Conservation (phyloP, 2,113 vertebrate species). For the Alectura lathami region DNA sequence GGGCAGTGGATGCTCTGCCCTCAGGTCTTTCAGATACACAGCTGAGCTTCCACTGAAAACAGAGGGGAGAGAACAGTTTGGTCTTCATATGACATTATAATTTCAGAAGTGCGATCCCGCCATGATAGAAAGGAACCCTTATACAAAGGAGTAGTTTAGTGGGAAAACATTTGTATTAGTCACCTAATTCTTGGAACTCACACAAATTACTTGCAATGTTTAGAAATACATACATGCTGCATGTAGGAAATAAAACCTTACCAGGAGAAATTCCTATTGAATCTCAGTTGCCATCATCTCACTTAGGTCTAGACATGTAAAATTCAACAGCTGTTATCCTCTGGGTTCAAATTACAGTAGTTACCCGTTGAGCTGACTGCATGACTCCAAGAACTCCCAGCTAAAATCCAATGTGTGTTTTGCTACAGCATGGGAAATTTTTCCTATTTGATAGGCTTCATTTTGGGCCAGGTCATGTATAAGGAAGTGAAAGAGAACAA, state of each 20-base stretch:
- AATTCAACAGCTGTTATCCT: not conserved
- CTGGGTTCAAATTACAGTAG: not conserved
- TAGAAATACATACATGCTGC: not conserved
- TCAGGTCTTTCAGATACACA: not conserved
- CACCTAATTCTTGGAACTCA: not conserved
- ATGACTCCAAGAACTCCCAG: not conserved
- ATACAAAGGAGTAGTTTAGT: not conserved
- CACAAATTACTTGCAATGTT: not conserved
- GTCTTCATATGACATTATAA: not conserved
- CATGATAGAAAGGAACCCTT: not conserved
- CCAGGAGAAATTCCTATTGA: not conserved
- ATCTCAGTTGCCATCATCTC: not conserved
- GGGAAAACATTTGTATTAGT: not conserved
- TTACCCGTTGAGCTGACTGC: not conserved
- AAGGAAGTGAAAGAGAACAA: constrained; percentile 50
- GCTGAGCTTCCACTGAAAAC: not conserved
- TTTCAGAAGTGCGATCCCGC: not conserved
- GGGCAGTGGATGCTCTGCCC: not conserved
- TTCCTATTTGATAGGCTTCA: constrained; percentile 65
- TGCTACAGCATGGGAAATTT: constrained; percentile 63
- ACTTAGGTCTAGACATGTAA: not conserved
- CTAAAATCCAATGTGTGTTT: not conserved
- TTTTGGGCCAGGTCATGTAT: constrained; percentile 64
- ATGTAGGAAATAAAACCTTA: not conserved
- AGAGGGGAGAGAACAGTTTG: not conserved